Base-by-base conservation (phyloP, 1,140 invertebrate species). In the Drosophila kikkawai region DNA sequence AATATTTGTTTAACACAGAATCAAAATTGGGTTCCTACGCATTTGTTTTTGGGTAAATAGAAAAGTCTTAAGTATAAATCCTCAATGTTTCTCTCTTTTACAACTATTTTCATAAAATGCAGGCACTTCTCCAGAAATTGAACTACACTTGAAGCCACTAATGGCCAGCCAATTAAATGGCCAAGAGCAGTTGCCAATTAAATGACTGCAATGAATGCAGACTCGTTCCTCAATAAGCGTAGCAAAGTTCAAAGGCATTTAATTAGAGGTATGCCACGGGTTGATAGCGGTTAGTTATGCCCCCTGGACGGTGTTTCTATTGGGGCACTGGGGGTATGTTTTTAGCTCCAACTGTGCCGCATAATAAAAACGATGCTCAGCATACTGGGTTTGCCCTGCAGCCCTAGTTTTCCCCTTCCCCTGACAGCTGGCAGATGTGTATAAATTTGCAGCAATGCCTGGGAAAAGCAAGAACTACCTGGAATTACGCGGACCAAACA, bases 401-500 rank as follows among this genome's bases (percentile, higher is more conserved):
- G 36, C n/a, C 12, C 17, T 19, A 15, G 19, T 44, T 51, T 22
- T 12, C 22, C 48, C 48, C 15, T 17, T 39, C 12, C 32, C 45
- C 19, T 32, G 34, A 39, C 60, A 76, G 63, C 73, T 67, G 58
- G 41, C 73, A 76, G 60, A 59, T 74, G 63, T 75, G 64, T 75
- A 66, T 79, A 75, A 79, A 75, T 75, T 70, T 70, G 53, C 68
- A 75, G 69, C 57, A 70, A 55, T 82, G 48, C 48, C 42, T 61
- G 55, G 80, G 51, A 53, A 79, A 79, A 44, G 59, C 41, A 66
- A 79, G 66, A 75, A 71, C 68, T 82, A 55, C 55, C 66, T 71
- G 74, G 69, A 83, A 83, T 81, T 88, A 84, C 84, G 85, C 74
- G 73, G 58, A 71, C 61, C 68, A 79, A 75, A 84, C 80, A 87